Conservation (phyloP, 1,140 invertebrate genomes). For the Monochamus saltuarius region DNA sequence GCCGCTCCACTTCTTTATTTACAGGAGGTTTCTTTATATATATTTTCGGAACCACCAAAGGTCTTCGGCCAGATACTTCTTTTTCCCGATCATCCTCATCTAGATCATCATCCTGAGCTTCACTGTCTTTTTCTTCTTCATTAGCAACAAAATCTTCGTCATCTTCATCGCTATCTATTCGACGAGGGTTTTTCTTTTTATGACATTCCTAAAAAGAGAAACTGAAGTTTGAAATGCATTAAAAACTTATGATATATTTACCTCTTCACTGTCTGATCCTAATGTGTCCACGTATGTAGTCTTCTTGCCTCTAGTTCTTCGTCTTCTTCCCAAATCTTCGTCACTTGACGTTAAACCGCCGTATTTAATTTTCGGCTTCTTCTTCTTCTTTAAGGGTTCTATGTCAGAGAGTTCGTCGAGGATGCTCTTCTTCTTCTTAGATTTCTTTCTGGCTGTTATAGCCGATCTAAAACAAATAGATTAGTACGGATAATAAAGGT, state of each 20-base stretch:
- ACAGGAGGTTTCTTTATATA: conserved; percentile 33
- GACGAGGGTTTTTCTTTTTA: conserved; percentile 31
- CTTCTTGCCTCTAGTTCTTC: conserved; percentile 67
- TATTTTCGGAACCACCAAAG: conserved; percentile 33
- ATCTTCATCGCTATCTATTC: conserved; percentile 49
- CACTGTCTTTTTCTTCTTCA: conserved; percentile 50
- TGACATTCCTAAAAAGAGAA: conserved; percentile 6
- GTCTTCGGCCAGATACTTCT: conserved; percentile 34
- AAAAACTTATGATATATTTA: conserved; percentile 39
- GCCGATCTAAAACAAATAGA: conserved; percentile 12
- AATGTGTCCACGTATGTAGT: conserved; percentile 70
- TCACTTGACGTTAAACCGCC: conserved; percentile 58
- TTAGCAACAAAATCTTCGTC: conserved; percentile 57
- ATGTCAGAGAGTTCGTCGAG: conserved; percentile 49
- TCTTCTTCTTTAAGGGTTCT: conserved; percentile 53
- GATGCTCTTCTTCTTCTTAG: conserved; percentile 57
- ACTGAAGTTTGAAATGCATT: not conserved
- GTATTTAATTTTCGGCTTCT: conserved; percentile 54
- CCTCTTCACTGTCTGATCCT: conserved; percentile 64
- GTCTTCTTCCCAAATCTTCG: conserved; percentile 53
- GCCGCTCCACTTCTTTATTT: not conserved
- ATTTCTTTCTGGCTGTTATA: conserved; percentile 41
- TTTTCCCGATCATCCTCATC: conserved; percentile 32
- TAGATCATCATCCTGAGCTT: conserved; percentile 37
- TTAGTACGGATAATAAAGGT: not conserved